These are phyloP conservation scores for Sorex maritimensis DNA, from an alignment of 2,797 vertebrate genomes.

Conservation along the genomic window DNA sequence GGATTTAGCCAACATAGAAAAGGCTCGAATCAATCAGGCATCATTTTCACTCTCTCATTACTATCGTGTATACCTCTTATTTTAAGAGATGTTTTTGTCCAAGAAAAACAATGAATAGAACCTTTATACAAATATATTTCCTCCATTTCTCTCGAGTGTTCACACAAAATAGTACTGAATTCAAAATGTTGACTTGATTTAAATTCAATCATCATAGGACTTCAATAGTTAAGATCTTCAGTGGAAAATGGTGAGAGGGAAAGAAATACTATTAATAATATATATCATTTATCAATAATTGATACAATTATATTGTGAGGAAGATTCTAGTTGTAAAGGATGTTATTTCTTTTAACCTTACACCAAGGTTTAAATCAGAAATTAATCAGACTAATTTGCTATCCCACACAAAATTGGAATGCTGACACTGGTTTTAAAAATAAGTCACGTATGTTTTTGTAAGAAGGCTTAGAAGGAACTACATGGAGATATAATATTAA, in stretches of 20 bases:
- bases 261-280: neutral
- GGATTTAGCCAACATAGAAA: constrained; percentile 69
- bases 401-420: neutral
- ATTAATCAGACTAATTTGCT: constrained; percentile 12
- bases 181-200: constrained; percentile 47
- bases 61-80: constrained; percentile 24
- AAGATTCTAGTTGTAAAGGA: constrained; percentile 49
- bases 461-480: constrained; percentile 11
- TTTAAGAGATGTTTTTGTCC: neutral
- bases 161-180: neutral
- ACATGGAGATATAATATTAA: constrained; percentile 36
- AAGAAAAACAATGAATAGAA: neutral
- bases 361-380: constrained; percentile 65
- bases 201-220: neutral
- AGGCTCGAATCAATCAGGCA: constrained; percentile 21
- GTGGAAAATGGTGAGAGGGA: neutral
- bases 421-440: constrained; percentile 36
- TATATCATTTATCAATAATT: constrained; percentile 64
- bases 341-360: constrained; percentile 51
- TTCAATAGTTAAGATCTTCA: constrained; percentile 20
- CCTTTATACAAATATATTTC: neutral
- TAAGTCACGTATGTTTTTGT: neutral
- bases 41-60: constrained; percentile 59
- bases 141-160: constrained; percentile 18
- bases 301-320: constrained; percentile 48